Evolutionary conservation across 2,888 invertebrate species (phyloP).

Genomic region (Amblyteles armatorius): DNA sequence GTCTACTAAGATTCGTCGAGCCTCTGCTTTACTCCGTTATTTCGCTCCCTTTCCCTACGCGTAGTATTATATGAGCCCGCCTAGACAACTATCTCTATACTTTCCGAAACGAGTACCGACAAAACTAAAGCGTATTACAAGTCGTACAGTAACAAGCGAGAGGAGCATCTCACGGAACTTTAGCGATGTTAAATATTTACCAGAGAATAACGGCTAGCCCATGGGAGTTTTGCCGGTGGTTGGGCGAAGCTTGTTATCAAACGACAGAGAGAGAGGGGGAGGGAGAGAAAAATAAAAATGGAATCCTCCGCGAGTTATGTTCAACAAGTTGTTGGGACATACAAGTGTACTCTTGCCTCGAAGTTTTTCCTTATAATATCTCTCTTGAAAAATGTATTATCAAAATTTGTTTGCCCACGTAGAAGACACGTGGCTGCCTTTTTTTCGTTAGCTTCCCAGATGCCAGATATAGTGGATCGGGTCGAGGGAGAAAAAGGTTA

Average conservation of each 20-base stretch:
- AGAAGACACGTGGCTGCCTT: not conserved
- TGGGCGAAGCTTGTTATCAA: constrained; percentile 14
- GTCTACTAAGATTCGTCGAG: constrained; percentile 23
- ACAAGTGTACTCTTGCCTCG: not conserved
- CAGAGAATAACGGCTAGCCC: constrained; percentile 15
- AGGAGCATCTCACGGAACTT: constrained; percentile 36
- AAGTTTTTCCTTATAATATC: not conserved
- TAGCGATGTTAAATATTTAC: constrained; percentile 50
- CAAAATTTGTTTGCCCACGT: not conserved
- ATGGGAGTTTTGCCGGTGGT: not conserved
- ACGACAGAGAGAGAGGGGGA: not conserved
- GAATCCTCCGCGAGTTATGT: constrained; percentile 5
- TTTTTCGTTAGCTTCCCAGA: constrained; percentile 15
- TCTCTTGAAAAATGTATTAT: constrained; percentile 3
- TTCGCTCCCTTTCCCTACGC: not conserved
- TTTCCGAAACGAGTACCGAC: constrained; percentile 4
- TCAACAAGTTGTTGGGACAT: constrained; percentile 49
- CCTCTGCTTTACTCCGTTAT: not conserved
- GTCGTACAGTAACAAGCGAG: constrained; percentile 18
- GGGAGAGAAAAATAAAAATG: not conserved
- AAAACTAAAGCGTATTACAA: constrained; percentile 44
- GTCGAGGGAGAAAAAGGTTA: not conserved
- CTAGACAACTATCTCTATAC: constrained; percentile 48
- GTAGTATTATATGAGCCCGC: constrained; percentile 29
- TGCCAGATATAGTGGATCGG: constrained; percentile 36